phyloP scores from a whole-genome alignment of 2,113 vertebrate species.

The Leucoraja erinaceus region DNA sequence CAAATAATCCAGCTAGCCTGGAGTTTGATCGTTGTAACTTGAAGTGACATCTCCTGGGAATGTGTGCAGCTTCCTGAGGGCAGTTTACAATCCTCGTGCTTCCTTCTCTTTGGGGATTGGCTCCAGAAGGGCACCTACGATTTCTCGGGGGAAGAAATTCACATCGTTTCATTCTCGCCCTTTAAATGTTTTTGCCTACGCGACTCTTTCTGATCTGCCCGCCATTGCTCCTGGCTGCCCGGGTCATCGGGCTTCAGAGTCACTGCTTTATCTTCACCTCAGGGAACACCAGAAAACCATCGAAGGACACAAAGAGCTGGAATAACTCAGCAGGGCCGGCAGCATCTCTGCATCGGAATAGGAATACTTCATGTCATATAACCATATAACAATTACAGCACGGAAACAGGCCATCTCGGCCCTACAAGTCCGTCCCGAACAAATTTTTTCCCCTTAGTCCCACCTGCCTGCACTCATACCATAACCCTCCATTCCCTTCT shows the following conservation, averaged over 20 bases:
- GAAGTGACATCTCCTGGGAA: background rate
- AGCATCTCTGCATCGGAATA: no score
- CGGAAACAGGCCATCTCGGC: no score
- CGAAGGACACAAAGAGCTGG: no score
- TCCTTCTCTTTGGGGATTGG: background rate
- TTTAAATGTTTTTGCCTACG: background rate
- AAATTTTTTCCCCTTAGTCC: no score
- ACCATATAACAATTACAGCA: no score
- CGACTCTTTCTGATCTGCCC: background rate
- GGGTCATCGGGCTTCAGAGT: background rate
- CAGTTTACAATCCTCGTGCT: background rate
- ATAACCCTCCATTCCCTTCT: no score
- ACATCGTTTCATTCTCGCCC: background rate
- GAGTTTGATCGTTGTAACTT: background rate
- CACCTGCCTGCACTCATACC: no score
- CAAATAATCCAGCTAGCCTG: background rate
- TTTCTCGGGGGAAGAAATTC: background rate
- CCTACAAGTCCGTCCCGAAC: no score
- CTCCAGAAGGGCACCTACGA: background rate
- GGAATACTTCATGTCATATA: no score
- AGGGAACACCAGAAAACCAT: no score
- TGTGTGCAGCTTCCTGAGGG: background rate
- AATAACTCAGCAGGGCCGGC: no score
- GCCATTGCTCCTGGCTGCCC: background rate
- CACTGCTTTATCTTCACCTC: background rate